Evolutionary conservation across 92 coral and sea anemone genomes (phyloP).

Genomic region (Virgularia gustaviana): DNA sequence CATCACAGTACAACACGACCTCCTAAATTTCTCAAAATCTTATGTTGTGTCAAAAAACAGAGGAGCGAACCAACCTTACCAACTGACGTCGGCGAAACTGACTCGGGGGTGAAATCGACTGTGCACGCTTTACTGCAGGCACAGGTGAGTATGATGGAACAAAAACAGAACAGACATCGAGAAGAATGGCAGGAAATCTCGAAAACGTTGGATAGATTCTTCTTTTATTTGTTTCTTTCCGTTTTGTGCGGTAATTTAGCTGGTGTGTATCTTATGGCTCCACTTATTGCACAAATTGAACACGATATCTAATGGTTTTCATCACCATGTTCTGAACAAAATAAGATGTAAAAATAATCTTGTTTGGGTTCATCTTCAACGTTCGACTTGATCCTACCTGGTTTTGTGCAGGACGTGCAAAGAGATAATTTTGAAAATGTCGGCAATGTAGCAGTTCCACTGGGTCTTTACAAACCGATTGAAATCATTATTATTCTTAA

Average conservation of each 20-base stretch:
- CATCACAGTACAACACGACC: conserved; percentile 24
- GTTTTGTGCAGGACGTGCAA: too few relatives aligned
- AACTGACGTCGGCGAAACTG: not conserved
- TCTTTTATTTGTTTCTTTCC: conserved; percentile 48
- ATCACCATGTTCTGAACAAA: too few relatives aligned
- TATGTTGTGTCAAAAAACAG: conserved; percentile 23
- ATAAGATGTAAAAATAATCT: too few relatives aligned
- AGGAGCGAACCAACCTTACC: not conserved
- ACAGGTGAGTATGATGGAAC: conserved; percentile 28
- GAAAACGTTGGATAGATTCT: conserved; percentile 52
- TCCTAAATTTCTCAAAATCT: conserved; percentile 29
- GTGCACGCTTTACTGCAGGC: conserved; percentile 34
- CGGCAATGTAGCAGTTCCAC: too few relatives aligned
- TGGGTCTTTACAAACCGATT: too few relatives aligned
- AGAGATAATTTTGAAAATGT: too few relatives aligned
- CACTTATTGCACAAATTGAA: conserved; percentile 15
- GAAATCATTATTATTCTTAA: too few relatives aligned
- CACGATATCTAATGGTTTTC: conserved; percentile 22
- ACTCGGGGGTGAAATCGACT: not conserved
- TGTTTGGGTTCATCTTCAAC: too few relatives aligned
- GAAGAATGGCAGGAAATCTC: conserved; percentile 67
- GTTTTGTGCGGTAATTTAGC: conserved; percentile 14
- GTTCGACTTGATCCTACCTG: too few relatives aligned
- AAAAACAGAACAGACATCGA: conserved; percentile 38
- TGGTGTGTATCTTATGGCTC: conserved; percentile 36